phyloP scores from a whole-genome alignment of 2,888 invertebrate species.

The Thymelicus acteon region DNA sequence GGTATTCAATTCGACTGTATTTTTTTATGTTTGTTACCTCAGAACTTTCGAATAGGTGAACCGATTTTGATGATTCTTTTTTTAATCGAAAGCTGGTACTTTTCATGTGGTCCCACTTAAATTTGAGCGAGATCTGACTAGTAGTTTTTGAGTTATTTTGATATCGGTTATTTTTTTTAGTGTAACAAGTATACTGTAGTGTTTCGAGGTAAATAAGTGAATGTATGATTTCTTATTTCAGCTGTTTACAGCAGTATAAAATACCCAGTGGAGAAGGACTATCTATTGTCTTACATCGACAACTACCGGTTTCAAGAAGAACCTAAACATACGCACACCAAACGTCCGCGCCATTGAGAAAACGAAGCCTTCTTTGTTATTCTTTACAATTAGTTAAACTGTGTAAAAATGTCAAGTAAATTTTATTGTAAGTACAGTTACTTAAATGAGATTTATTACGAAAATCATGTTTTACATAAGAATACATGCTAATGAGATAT shows the following conservation, averaged over 20 bases:
- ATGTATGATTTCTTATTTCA: conserved; percentile 62
- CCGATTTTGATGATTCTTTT: too few relatives aligned
- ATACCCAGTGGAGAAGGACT: conserved; percentile 93
- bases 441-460: conserved; percentile 20
- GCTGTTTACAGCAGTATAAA: conserved; percentile 93
- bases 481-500: conserved; percentile 13
- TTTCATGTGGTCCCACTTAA: too few relatives aligned
- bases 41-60: too few relatives aligned
- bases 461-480: conserved; percentile 5
- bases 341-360: conserved; percentile 73
- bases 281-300: conserved; percentile 90
- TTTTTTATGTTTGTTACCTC: too few relatives aligned
- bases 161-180: too few relatives aligned
- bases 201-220: too few relatives aligned
- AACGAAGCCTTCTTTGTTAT: neutral
- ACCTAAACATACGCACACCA: conserved; percentile 89
- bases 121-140: too few relatives aligned
- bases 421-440: conserved; percentile 19
- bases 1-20: too few relatives aligned
- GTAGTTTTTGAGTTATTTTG: too few relatives aligned
- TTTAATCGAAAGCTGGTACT: too few relatives aligned
- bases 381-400: conserved; percentile 2
- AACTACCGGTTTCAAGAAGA: conserved; percentile 87
- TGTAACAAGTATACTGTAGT: too few relatives aligned
- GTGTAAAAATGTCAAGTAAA: conserved; percentile 17